These are phyloP conservation scores for Tineola bisselliella DNA, from an alignment of 2,888 invertebrate species.

Conservation along the genomic window DNA sequence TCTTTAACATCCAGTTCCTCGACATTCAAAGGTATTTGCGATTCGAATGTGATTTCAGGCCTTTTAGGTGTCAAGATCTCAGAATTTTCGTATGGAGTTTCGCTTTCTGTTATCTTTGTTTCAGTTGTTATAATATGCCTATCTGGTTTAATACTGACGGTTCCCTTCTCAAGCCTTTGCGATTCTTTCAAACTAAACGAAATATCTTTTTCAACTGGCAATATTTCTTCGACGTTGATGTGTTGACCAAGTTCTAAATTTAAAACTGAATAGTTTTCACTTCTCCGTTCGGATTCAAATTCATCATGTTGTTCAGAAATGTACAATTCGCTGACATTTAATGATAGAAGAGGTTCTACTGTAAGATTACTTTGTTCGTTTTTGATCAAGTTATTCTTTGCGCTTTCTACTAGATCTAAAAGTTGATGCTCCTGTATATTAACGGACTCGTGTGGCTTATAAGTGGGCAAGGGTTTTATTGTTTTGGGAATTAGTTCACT, in stretches of 20 bases:
- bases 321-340: conserved; percentile 54
- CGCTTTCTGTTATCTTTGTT: conserved; percentile 54
- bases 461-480: conserved; percentile 24
- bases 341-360: conserved; percentile 29
- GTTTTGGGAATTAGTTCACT: conserved; percentile 23
- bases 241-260: conserved; percentile 32
- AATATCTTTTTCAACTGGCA: conserved; percentile 33
- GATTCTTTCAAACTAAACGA: conserved; percentile 17
- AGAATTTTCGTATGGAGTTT: conserved; percentile 27
- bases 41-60: conserved; percentile 26
- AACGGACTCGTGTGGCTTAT: conserved; percentile 32
- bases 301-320: conserved; percentile 44
- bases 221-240: conserved; percentile 25
- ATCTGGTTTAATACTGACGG: conserved; percentile 30
- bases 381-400: conserved; percentile 21
- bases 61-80: conserved; percentile 20
- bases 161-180: conserved; percentile 26
- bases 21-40: conserved; percentile 33
- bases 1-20: conserved; percentile 36
- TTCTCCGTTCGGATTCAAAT: conserved; percentile 21
- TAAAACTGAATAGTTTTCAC: conserved; percentile 23
- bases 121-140: conserved; percentile 67
- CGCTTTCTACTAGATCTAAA: conserved; percentile 30
- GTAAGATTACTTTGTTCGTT: conserved; percentile 25
- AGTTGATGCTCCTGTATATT: conserved; percentile 30